Percentiles rank a stretch among this genome's conserved stretches.
phyloP scores from a whole-genome alignment of 1,140 invertebrate genomes.

The Nasonia longicornis region DNA sequence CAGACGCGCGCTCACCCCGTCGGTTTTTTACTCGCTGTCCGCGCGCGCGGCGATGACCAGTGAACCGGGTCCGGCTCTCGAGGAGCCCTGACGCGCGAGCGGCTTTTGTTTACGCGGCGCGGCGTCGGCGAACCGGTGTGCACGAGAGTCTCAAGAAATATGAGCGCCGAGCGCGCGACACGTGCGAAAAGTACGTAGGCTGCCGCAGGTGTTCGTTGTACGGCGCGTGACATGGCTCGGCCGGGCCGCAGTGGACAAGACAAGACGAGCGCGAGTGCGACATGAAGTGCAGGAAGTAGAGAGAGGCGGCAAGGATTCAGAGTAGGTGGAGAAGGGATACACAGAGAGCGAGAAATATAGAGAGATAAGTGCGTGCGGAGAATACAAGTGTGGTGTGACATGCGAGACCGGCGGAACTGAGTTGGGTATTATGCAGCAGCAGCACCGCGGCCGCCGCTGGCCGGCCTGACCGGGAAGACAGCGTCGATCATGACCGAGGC shows the following conservation, averaged over 20 bases:
- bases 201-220: too few relatives aligned
- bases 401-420: not conserved
- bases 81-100: not conserved
- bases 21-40: not conserved
- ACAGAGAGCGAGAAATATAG: not conserved
- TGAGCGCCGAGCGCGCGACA: not conserved
- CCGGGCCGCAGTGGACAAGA: not conserved
- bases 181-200: not conserved
- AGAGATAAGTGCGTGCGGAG: not conserved
- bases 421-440: conserved; percentile 46
- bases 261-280: too few relatives aligned
- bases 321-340: not conserved
- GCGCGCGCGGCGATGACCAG: not conserved
- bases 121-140: not conserved
- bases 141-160: not conserved
- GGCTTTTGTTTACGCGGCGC: not conserved
- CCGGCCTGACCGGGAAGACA: conserved; percentile 14
- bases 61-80: not conserved
- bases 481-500: conserved; percentile 12
- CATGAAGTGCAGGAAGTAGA: not conserved
- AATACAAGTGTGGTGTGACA: not conserved
- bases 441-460: not conserved
- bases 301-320: not conserved
- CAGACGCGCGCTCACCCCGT: not conserved
- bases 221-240: not conserved